Evolutionary conservation across 2,113 vertebrate genomes (phyloP), one percentile per base, ranked within the genome.

Genomic region (Ahaetulla prasina): DNA sequence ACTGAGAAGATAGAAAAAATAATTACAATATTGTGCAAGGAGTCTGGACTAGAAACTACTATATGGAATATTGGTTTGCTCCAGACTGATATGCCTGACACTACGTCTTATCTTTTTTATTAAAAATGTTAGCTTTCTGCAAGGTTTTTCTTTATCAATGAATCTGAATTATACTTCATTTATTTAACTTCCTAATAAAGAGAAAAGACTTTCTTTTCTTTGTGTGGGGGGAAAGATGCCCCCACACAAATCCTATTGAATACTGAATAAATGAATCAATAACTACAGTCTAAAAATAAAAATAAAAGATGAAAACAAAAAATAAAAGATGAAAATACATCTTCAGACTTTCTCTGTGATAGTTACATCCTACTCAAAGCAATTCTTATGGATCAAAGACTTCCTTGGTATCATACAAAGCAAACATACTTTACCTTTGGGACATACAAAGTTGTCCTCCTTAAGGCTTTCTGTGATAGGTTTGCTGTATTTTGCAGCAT

Each of bases 11-110:
- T 85, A 92, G 45, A 90, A 12, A 85, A 8, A 52, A 90, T 53
- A 49, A 50, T 93, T n/a, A n/a, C n/a, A 91, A 93, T 74, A 80
- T 91, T 55, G 52, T 68, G 39, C 25, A 93, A 87, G 52, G 45
- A 68, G 53, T 6, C 11, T 86, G 2, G n/a, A 57, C 18, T 60
- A 49, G 88, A 93, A 93, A 68, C 39, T 50, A 63, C 85, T 85
- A 84, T 85, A 27, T 47, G 35, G 5, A 54, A 92, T 88, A 89
- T 84, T 43, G 20, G 7, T 85, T 92, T 57, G 25, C 43, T 60
- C 50, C 89, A 85, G 74, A 60, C 22, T 63, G 45, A 84, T 89
- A 89, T 89, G 52, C 52, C 39, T 84, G 55, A 22, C 47, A 63
- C 22, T 68, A 20, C 30, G 11, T 39, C 80, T 90, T 90, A 89